Evolutionary conservation across 2,797 vertebrate species (phyloP).

Genomic region (Eidolon dupreanum): DNA sequence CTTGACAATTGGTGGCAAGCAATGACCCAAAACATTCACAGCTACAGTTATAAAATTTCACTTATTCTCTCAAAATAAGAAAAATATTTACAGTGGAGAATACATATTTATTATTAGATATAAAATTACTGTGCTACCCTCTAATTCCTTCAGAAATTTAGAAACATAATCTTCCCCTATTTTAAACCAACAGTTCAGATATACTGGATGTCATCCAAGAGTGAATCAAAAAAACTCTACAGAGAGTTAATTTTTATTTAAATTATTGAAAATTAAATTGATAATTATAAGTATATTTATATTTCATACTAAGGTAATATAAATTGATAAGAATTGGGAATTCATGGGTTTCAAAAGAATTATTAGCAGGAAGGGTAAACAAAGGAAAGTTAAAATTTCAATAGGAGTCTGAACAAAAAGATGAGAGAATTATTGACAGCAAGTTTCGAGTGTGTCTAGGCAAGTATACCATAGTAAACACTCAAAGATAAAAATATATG

Average conservation of each 20-base stretch:
- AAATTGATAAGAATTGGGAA: slow-evolving; percentile 8
- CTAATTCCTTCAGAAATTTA: slow-evolving; percentile 51
- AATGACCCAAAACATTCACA: slow-evolving; percentile 69
- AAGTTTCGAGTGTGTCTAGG: neutral
- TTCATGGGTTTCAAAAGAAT: slow-evolving; percentile 20
- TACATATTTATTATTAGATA: slow-evolving; percentile 46
- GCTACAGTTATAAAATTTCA: slow-evolving; percentile 64
- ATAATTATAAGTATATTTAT: neutral
- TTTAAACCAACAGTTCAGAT: neutral
- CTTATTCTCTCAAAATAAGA: slow-evolving; percentile 57
- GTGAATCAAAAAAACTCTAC: neutral
- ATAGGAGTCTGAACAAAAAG: neutral
- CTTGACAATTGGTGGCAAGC: slow-evolving; percentile 55
- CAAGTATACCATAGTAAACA: neutral
- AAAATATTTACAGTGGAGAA: slow-evolving; percentile 62
- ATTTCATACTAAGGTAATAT: slow-evolving; percentile 5
- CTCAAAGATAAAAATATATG: neutral
- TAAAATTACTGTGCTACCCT: slow-evolving; percentile 19
- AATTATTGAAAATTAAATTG: slow-evolving; percentile 10
- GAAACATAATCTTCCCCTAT: neutral
- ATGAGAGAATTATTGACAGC: neutral
- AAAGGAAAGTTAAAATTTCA: neutral
- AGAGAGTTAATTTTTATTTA: slow-evolving; percentile 39
- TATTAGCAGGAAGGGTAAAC: slow-evolving; percentile 38
- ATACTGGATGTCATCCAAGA: neutral